phyloP scores from a whole-genome alignment of 92 coral and sea anemone species.

The Nematostella vectensis region DNA sequence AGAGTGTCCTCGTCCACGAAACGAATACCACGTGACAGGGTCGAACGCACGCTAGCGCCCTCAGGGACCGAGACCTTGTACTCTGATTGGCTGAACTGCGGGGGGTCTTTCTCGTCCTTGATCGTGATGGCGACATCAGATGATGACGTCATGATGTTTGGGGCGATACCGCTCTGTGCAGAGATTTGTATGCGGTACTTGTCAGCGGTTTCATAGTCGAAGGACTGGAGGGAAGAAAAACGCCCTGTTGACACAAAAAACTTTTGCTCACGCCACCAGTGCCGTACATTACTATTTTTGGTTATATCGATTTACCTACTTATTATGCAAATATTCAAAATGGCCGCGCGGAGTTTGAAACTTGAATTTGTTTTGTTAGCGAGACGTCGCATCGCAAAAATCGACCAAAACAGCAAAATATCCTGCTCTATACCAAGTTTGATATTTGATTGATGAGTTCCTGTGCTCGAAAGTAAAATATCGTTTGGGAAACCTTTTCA shows the following conservation, averaged over 20 bases:
- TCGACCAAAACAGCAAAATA: too few species aligned
- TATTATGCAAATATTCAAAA: too few species aligned
- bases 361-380: too few species aligned
- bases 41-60: slow-evolving; percentile 18
- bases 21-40: slow-evolving; percentile 41
- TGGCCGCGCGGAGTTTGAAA: too few species aligned
- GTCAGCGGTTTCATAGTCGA: slow-evolving; percentile 58
- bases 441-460: too few species aligned
- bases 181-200: slow-evolving; percentile 35
- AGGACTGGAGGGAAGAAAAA: slow-evolving; percentile 1
- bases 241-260: neutral
- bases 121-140: slow-evolving; percentile 39
- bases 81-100: slow-evolving; percentile 27
- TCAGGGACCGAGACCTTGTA: slow-evolving; percentile 30
- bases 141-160: slow-evolving; percentile 21
- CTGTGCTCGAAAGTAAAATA: too few species aligned
- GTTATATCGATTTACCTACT: too few species aligned
- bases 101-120: slow-evolving; percentile 48
- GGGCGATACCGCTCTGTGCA: slow-evolving; percentile 35
- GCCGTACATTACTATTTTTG: too few species aligned
- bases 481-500: too few species aligned
- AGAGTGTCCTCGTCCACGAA: slow-evolving; percentile 47
- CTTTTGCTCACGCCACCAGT: too few species aligned
- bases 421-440: too few species aligned
- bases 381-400: too few species aligned